These are phyloP conservation scores for Dicrurus megarhynchus DNA, from an alignment of 2,113 vertebrate species.

Conservation along the genomic window DNA sequence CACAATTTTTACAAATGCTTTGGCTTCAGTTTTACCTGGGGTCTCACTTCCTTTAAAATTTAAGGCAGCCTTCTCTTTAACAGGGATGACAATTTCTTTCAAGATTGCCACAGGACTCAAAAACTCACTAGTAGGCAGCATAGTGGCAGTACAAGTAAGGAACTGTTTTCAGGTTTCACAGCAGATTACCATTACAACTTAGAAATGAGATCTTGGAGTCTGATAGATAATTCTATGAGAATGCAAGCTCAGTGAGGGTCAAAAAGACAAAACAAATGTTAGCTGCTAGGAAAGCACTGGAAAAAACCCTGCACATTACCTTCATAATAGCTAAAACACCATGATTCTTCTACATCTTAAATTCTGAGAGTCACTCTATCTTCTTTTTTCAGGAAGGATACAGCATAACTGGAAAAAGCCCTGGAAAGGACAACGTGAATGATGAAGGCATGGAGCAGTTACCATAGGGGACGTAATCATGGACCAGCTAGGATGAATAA, in stretches of 20 bases:
- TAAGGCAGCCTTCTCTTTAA: not conserved
- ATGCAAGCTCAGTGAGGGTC: not conserved
- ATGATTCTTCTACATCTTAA: not conserved
- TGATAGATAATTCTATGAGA: not conserved
- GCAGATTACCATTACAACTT: not conserved
- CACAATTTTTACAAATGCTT: not conserved
- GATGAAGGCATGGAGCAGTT: not conserved
- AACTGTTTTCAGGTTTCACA: not conserved
- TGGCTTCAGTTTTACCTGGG: not conserved
- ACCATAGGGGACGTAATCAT: not conserved
- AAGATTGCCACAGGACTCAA: not conserved
- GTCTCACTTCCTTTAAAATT: not conserved
- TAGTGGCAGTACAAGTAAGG: not conserved
- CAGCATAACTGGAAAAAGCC: not conserved
- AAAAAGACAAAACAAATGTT: not conserved
- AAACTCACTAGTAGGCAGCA: not conserved
- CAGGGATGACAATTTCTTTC: not conserved
- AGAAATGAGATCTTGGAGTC: not conserved
- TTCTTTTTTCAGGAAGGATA: not conserved
- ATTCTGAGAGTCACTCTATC: not conserved
- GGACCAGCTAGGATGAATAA: not conserved
- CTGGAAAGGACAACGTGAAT: not conserved
- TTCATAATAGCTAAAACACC: not conserved
- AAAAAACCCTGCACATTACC: not conserved
- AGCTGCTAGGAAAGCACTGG: not conserved